phyloP scores from a whole-genome alignment of 2,797 vertebrate genomes.

The Tadarida brasiliensis region DNA sequence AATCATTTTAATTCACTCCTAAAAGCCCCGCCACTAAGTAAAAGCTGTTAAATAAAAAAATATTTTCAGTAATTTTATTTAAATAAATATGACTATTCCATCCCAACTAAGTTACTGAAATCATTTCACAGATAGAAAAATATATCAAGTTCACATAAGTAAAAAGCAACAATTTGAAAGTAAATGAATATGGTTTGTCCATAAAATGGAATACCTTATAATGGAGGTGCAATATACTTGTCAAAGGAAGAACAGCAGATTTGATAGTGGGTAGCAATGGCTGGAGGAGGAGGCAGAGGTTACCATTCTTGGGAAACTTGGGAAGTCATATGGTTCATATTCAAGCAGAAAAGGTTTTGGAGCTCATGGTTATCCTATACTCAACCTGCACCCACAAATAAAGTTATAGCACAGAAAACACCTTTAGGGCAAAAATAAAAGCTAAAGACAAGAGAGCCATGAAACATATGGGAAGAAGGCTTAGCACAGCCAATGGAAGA shows the following conservation, averaged over 20 bases:
- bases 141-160: neutral
- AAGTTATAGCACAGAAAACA: conserved; percentile 23
- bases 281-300: neutral
- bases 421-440: conserved; percentile 25
- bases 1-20: conserved; percentile 43
- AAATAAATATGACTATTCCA: conserved; percentile 57
- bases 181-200: neutral
- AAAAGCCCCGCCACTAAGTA: conserved; percentile 49
- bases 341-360: conserved; percentile 38
- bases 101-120: conserved; percentile 33
- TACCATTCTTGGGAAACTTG: neutral
- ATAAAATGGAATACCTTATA: neutral
- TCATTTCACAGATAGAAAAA: conserved; percentile 40
- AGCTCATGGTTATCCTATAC: conserved; percentile 13
- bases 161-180: conserved; percentile 19
- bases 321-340: conserved; percentile 39
- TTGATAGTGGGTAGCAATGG: neutral
- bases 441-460: neutral
- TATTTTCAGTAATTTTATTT: conserved; percentile 57
- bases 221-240: neutral
- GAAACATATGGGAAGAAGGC: neutral
- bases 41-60: conserved; percentile 51
- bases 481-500: neutral
- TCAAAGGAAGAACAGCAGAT: neutral
- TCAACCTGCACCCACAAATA: conserved; percentile 44